A percentile compares a stretch with the other conserved stretches of the same genome.
phyloP scores from a whole-genome alignment of 2,113 vertebrate genomes.

The Nicator chloris region DNA sequence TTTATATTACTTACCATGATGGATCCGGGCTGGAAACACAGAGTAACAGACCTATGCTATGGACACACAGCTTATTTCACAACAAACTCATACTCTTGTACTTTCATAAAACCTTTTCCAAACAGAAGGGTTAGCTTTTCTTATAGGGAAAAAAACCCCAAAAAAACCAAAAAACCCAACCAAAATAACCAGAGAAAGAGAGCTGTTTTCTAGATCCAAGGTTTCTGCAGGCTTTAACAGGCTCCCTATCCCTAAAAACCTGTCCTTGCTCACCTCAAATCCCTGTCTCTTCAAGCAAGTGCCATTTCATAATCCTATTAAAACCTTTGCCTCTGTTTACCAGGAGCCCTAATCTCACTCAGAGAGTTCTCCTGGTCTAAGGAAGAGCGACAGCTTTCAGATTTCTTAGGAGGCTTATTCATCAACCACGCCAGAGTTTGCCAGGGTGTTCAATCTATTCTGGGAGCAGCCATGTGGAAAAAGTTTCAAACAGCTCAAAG shows the following conservation, averaged over 20 bases:
- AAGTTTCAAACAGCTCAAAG: conserved; percentile 58
- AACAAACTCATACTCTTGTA: neutral
- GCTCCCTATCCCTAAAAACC: neutral
- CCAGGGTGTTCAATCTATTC: conserved; percentile 47
- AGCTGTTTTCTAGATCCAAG: neutral
- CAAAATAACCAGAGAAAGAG: neutral
- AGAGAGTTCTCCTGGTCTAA: neutral
- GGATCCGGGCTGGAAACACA: neutral
- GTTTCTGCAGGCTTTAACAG: neutral
- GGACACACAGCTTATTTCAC: neutral
- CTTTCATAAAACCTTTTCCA: neutral
- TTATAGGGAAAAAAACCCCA: neutral
- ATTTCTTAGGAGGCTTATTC: conserved; percentile 54
- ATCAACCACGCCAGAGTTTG: conserved; percentile 12
- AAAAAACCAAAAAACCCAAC: neutral
- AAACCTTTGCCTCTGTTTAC: conserved; percentile 49
- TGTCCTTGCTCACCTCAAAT: neutral
- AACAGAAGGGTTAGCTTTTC: neutral
- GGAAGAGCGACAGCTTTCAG: conserved; percentile 50
- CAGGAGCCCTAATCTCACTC: neutral
- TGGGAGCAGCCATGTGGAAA: conserved; percentile 56
- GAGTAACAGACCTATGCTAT: neutral
- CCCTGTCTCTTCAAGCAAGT: neutral
- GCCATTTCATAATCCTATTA: conserved; percentile 55
- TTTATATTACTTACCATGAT: neutral